Evolutionary conservation across 2,888 invertebrate genomes (phyloP).

Genomic region (Chydorus sphaericus): DNA sequence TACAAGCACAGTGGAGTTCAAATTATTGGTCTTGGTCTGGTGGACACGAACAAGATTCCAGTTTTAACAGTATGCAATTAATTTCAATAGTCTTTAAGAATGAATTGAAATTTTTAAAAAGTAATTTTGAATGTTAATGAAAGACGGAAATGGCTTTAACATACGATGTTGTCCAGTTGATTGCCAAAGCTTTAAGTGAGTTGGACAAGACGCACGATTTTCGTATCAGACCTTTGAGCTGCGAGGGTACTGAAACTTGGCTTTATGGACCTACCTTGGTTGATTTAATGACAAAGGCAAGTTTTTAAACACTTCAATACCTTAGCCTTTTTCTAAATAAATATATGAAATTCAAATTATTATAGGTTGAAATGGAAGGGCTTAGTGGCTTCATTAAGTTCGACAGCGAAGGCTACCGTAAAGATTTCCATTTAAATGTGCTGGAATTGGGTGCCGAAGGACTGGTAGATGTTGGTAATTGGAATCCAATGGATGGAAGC

Average conservation of each 20-base stretch:
- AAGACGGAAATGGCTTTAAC: constrained; percentile 90
- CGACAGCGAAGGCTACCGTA: constrained; percentile 83
- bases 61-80: constrained; percentile 46
- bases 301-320: constrained; percentile 24
- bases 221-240: constrained; percentile 71
- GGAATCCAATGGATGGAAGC: constrained; percentile 66
- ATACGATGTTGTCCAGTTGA: constrained; percentile 90
- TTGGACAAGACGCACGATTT: constrained; percentile 79
- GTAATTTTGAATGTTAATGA: constrained; percentile 22
- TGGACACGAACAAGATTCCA: constrained; percentile 67
- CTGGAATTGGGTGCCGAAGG: constrained; percentile 76
- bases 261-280: constrained; percentile 85
- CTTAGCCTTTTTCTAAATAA: constrained; percentile 39
- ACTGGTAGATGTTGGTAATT: constrained; percentile 67
- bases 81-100: not conserved
- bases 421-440: constrained; percentile 79
- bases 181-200: constrained; percentile 81
- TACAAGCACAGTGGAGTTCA: constrained; percentile 92
- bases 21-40: constrained; percentile 79
- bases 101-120: not conserved
- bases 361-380: constrained; percentile 79
- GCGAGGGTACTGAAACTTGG: constrained; percentile 81
- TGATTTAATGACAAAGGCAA: constrained; percentile 91
- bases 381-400: constrained; percentile 84
- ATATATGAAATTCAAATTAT: not conserved